These are phyloP conservation scores for Zaprionus nigranus DNA, from an alignment of 1,140 invertebrate species.

Conservation along the genomic window DNA sequence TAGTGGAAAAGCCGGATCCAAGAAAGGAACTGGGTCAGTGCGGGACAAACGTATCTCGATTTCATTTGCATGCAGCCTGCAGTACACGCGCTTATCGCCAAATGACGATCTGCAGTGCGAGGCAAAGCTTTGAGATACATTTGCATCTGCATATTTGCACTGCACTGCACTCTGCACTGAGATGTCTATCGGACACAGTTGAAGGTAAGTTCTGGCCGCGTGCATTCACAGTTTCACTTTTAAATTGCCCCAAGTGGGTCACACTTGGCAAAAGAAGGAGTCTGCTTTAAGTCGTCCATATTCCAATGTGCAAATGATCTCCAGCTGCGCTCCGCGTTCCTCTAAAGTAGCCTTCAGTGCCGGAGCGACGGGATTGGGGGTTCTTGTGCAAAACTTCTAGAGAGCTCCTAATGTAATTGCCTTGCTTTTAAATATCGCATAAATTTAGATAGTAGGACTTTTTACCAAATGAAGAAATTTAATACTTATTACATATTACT, in stretches of 20 bases:
- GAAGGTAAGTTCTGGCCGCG: conserved; percentile 61
- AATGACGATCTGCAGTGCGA: conserved; percentile 64
- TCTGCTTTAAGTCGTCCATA: conserved; percentile 45
- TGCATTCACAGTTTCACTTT: conserved; percentile 65
- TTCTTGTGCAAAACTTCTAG: fast-evolving
- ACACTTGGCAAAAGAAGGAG: conserved; percentile 25
- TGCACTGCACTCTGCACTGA: conserved; percentile 41
- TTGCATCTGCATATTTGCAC: conserved; percentile 64
- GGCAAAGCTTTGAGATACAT: conserved; percentile 59
- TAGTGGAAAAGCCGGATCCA: conserved; percentile 8
- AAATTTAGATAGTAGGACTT: too few relatives aligned
- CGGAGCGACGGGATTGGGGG: too few relatives aligned
- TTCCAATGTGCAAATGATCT: conserved; percentile 55
- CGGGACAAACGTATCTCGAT: conserved; percentile 76
- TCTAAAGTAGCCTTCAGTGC: background rate
- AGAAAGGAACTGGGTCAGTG: conserved; percentile 71
- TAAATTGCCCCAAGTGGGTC: conserved; percentile 58
- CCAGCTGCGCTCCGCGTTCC: conserved; percentile 23
- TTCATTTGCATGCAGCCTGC: conserved; percentile 70
- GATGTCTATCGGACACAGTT: conserved; percentile 71
- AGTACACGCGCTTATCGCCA: conserved; percentile 56
- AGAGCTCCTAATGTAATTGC: too few relatives aligned
- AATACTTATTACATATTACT: too few relatives aligned
- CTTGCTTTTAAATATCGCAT: too few relatives aligned
- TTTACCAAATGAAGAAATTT: too few relatives aligned